These are phyloP conservation scores for Drosophila trapezifrons DNA, from an alignment of 1,140 invertebrate species.

Conservation along the genomic window DNA sequence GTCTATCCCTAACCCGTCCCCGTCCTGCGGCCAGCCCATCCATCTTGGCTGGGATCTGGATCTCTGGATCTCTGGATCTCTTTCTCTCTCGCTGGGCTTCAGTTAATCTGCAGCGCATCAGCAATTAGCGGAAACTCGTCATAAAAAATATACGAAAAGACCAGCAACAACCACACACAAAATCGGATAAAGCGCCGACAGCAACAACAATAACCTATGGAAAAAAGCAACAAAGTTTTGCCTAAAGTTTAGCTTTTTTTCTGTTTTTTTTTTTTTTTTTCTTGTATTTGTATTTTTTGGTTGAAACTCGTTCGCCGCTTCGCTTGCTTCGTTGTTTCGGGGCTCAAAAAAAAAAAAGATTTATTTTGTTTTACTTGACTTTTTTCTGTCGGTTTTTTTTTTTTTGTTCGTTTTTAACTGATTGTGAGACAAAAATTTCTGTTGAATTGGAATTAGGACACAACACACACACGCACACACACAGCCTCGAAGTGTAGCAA, in stretches of 20 bases:
- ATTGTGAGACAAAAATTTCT: slow-evolving; percentile 81
- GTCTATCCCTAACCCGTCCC: neutral
- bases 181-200: slow-evolving; percentile 81
- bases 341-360: slow-evolving; percentile 75
- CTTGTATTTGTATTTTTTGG: slow-evolving; percentile 41
- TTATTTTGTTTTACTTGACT: slow-evolving; percentile 76
- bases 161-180: slow-evolving; percentile 50
- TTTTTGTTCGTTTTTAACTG: slow-evolving; percentile 48
- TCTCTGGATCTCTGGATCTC: slow-evolving; percentile 20
- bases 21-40: slow-evolving; percentile 30
- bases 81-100: slow-evolving; percentile 39
- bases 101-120: slow-evolving; percentile 81
- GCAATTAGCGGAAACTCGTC: slow-evolving; percentile 82
- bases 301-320: slow-evolving; percentile 70
- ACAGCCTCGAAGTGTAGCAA: slow-evolving; percentile 71
- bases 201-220: slow-evolving; percentile 18
- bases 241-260: slow-evolving; percentile 60
- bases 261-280: slow-evolving; percentile 16
- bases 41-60: slow-evolving; percentile 30
- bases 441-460: slow-evolving; percentile 82
- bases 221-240: slow-evolving; percentile 54
- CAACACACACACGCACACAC: slow-evolving; percentile 73
- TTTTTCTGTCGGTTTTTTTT: slow-evolving; percentile 21
- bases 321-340: slow-evolving; percentile 30
- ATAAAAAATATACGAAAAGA: slow-evolving; percentile 62